These are phyloP conservation scores for Strigamia transsilvanica DNA, from an alignment of 2,888 invertebrate genomes.

Conservation along the genomic window DNA sequence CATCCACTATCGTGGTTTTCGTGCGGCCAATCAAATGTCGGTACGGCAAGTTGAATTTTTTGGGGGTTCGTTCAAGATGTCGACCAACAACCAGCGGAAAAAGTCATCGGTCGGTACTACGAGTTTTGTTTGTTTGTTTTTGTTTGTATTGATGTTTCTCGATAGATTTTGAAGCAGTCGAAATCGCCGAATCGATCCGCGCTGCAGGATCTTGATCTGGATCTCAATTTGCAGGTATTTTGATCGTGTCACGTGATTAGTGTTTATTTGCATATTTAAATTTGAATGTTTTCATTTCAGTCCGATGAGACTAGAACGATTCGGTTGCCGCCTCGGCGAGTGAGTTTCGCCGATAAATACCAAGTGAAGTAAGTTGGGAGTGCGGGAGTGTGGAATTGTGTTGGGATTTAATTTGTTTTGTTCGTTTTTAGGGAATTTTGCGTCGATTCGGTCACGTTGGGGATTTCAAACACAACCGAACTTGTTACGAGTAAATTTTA, in stretches of 20 bases:
- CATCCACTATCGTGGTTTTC: neutral
- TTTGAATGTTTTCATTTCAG: neutral
- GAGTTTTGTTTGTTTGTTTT: neutral
- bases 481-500: neutral
- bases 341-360: constrained; percentile 18
- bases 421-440: neutral
- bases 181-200: neutral
- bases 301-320: neutral
- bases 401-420: neutral
- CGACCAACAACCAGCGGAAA: neutral
- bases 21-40: neutral
- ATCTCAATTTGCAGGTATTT: neutral
- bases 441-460: neutral
- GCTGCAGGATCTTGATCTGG: neutral
- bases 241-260: neutral
- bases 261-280: neutral
- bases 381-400: neutral
- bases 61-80: neutral
- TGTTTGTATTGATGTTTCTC: neutral
- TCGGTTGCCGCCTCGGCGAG: neutral
- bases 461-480: neutral
- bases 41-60: neutral
- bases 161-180: neutral
- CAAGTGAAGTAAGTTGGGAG: constrained; percentile 32
- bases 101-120: neutral